Base-by-base conservation (phyloP, 35 echinoderm and acorn worm species). In the Holothuria glaberrima region DNA sequence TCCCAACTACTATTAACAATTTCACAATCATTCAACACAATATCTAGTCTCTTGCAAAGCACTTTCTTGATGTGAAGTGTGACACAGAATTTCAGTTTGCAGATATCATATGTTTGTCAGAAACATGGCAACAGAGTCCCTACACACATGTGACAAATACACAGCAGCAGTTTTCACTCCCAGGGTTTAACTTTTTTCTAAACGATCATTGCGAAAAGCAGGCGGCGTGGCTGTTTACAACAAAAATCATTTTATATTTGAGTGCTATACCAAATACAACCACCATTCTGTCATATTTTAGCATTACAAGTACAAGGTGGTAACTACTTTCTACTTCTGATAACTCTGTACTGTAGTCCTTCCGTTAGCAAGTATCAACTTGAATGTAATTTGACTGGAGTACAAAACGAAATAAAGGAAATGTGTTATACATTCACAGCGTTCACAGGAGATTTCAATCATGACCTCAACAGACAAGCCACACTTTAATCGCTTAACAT, bases 361-460 rank as follows among this genome's bases (percentile, higher is more conserved):
- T 33, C 71, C 6, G 27, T 75, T 6, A 41, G 3, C 27, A 75
- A 75, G 61, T 10, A 75, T 33, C 3, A 75, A 75, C 71, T 75
- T 33, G 16, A 75, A 30, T 33, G 71, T 41, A 25, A 75, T 75
- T 46, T 75, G 71, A 75, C 71, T 75, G 71, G 16, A 75, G 9
- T 75, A 10, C 71, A 75, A 7, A 75, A 2, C 35, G 6, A 75
- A 30, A 5, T 41, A 30, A 75, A 31, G 35, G 6, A 41, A 3
- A 75, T 75, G 28, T 20, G 10, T 41, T 75, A 25, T 75, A 75
- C 6, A 65, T 65, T 65, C 61, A 75, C 71, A 75, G 35, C 29
- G 27, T 75, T 75, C 27, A 75, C 71, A 33, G 71, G 71, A 75
- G 71, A 75, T 41, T 75, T 75, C 35, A 75, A 75, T 75, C 71